Percentiles rank a stretch among this genome's conserved stretches.
Conservation (phyloP, 1,140 invertebrate genomes). For the Ladona fulva region DNA sequence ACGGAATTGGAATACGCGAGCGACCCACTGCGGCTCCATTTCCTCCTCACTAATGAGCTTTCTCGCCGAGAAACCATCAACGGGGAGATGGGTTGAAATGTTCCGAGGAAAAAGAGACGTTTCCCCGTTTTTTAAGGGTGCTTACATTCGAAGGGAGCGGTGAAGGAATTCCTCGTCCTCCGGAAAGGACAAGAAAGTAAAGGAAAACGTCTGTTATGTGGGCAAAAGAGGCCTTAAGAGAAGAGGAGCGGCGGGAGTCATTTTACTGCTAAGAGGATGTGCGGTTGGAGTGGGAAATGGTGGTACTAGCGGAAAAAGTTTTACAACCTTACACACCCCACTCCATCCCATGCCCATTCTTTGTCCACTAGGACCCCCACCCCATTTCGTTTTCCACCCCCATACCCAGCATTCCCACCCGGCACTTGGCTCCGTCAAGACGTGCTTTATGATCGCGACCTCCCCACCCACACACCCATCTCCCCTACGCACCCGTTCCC, state of each 20-base stretch:
- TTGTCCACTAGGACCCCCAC: background rate
- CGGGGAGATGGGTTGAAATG: too few species aligned
- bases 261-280: background rate
- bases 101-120: too few species aligned
- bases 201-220: too few species aligned
- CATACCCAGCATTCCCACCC: background rate
- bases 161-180: too few species aligned
- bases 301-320: background rate
- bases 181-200: too few species aligned
- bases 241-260: background rate
- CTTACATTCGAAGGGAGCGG: too few species aligned
- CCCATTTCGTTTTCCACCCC: background rate
- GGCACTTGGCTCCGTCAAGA: constrained; percentile 1
- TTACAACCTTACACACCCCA: background rate
- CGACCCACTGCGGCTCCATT: too few species aligned
- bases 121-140: too few species aligned
- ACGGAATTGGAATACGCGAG: too few species aligned
- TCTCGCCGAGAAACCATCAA: too few species aligned
- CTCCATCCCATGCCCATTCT: background rate
- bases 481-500: background rate
- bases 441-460: background rate
- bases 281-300: background rate
- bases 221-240: background rate
- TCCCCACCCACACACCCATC: background rate
- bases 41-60: too few species aligned